These are phyloP conservation scores for Orthosia gothica DNA, from an alignment of 2,888 invertebrate genomes.

Conservation along the genomic window DNA sequence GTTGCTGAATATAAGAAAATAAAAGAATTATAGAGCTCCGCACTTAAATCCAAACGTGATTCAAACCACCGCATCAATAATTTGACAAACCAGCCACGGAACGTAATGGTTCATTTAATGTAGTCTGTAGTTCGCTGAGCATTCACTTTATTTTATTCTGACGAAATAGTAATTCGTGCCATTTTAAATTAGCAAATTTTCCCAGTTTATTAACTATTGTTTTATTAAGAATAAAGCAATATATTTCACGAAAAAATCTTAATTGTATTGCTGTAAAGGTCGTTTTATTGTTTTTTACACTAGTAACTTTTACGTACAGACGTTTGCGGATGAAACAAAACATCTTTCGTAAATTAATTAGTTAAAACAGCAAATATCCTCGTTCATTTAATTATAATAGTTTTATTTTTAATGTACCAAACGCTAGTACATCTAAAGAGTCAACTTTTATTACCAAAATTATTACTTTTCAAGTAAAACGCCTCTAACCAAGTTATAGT, in stretches of 20 bases:
- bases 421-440: not conserved
- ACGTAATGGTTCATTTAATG: slow-evolving; percentile 77
- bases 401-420: slow-evolving; percentile 31
- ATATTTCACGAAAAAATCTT: not conserved
- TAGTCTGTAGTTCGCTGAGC: slow-evolving; percentile 84
- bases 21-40: slow-evolving; percentile 82
- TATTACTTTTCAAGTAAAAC: slow-evolving; percentile 20
- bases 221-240: not conserved
- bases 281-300: slow-evolving; percentile 45
- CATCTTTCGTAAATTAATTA: slow-evolving; percentile 63
- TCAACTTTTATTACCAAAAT: slow-evolving; percentile 23
- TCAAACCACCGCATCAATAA: slow-evolving; percentile 92
- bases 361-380: slow-evolving; percentile 58
- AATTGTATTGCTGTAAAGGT: not conserved
- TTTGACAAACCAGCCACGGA: slow-evolving; percentile 86
- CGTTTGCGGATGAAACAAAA: slow-evolving; percentile 69
- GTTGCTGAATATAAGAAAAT: slow-evolving; percentile 67
- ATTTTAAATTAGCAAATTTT: not conserved
- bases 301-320: slow-evolving; percentile 81
- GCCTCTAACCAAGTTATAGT: slow-evolving; percentile 34
- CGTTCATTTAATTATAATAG: slow-evolving; percentile 14
- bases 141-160: slow-evolving; percentile 76
- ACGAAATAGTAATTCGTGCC: not conserved
- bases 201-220: not conserved
- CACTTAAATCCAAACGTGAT: slow-evolving; percentile 91